Evolutionary conservation across 2,888 invertebrate genomes (phyloP).

Genomic region (Cantharis rufa): DNA sequence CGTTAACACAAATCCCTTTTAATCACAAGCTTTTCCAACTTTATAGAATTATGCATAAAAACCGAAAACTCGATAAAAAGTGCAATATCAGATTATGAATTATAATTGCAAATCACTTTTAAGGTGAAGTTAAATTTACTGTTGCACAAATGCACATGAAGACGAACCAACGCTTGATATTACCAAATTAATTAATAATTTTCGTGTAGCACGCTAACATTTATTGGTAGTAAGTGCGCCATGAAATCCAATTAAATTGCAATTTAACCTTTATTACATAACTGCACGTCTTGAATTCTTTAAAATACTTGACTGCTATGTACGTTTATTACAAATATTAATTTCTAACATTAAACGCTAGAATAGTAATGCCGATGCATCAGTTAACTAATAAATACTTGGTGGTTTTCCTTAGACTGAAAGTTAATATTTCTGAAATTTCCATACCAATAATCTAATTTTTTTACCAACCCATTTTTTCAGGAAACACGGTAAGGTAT

Average conservation of each 20-base stretch:
- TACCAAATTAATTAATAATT: slow-evolving; percentile 24
- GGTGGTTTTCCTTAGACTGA: not conserved
- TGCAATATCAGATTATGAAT: slow-evolving; percentile 15
- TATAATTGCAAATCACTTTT: slow-evolving; percentile 22
- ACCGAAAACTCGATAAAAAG: slow-evolving; percentile 22
- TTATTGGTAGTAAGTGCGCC: slow-evolving; percentile 8
- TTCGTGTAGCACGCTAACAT: slow-evolving; percentile 20
- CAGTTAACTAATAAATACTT: no score
- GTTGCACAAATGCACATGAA: slow-evolving; percentile 18
- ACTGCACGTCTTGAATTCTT: not conserved
- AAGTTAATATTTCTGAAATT: no score
- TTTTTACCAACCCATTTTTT: no score
- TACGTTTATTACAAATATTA: not conserved
- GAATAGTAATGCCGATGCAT: not conserved
- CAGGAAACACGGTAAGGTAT: no score
- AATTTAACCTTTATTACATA: slow-evolving; percentile 2
- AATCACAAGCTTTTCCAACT: slow-evolving; percentile 23
- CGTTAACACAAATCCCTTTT: slow-evolving; percentile 27
- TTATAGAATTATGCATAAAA: slow-evolving; percentile 24
- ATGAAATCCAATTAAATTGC: slow-evolving; percentile 24
- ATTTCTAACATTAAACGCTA: not conserved
- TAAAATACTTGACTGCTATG: not conserved
- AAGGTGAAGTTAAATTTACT: not conserved
- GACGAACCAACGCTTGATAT: slow-evolving; percentile 15
- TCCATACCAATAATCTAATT: no score